Base-by-base conservation (phyloP, 1,140 invertebrate species). In the Diorhabda elongata region DNA sequence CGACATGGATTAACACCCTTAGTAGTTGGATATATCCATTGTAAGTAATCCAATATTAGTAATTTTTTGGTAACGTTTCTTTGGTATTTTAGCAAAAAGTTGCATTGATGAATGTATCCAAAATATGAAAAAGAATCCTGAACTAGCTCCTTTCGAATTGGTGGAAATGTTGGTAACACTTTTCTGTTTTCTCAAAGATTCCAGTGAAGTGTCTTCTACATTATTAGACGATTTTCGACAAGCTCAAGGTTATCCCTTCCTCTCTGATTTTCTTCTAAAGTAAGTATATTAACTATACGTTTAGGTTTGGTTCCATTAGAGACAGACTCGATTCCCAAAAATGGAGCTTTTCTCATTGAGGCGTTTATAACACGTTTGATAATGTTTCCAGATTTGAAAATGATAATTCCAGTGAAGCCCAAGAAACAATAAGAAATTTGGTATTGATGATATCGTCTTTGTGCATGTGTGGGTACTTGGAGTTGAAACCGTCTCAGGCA, bases 91-190 rank as follows among this genome's bases (percentile, higher is more conserved):
- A 98, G 95, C 92, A 82, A 98, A 98, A 85, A 91, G 92, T 67
- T 99, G 98, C 86, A 92, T 99, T 72, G 89, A 89, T 64, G 85
- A 95, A 63, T 99, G 97, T 83, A 91, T 99, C 75, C 96, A 98
- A 81, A 98, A 99, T 84, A 96, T 98, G 93, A 92, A 97, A 85
- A 88, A 92, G 79, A 90, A 95, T 83, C 90, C 90, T 76, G 94
- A 97, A 81, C 83, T 98, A 75, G 92, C 92, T 71, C 95, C 95
- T n/a, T 84, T 97, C 75, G 96, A 99, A 84, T 90, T 98, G 71
- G 94, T 98, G 8, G 96, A 98, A 84, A 98, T 99, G 95, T 97
- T 99, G 85, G 94, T 97, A 45, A 96, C 96, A 8, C 91, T 98
- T 44, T 98, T 99, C 84, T 98, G 96, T 85, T 97, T 99, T 82